Base-by-base conservation (phyloP, 1,140 invertebrate genomes). In the Helicoverpa zea region DNA sequence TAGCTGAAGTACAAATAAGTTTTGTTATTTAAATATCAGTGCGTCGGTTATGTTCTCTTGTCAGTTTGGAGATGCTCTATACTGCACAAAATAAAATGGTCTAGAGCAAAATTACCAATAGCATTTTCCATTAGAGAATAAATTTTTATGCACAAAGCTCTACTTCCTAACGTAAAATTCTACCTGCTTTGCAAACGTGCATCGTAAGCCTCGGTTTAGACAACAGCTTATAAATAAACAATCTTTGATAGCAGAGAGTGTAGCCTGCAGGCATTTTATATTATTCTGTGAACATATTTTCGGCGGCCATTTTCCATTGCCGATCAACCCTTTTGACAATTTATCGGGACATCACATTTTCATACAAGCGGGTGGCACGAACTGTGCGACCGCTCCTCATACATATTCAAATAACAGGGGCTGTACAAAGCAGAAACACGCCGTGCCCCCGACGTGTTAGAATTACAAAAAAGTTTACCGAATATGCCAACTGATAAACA, bases 301-400 rank as follows among this genome's bases (percentile, higher is more conserved):
- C 81, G 85, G 83, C 82, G 84, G 88, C 87, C 85, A 90, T 89
- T 93, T 91, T 91, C 89, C 87, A 90, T 88, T 89, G 90, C 87
- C 88, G 88, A 92, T 92, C 89, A 91, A 91, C 89, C 92, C 90
- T 92, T 92, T 92, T 93, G 90, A 92, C 93, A 93, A 93, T 93
- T 94, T 94, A 93, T 92, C 92, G 92, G 89, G 83, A 90, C 90
- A 92, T 93, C 90, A 93, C 92, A 94, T 94, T 94, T 94, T 94
- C 91, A 94, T 93, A 92, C 81, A 91, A 86, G 87, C 89, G 85
- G 83, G 87, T 77, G 84, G 88, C 90, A 88, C 89, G 89, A 89
- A 87, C 87, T 82, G 79, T 83, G 87, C 88, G 88, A 86, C 90
- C 87, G 84, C 86, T 83, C 72, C 90, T 94, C 93, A 92, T 94